Evolutionary conservation across 2,888 invertebrate species (phyloP), one percentile per base, ranked within the genome.

Genomic region (Galerucella nymphaeae): DNA sequence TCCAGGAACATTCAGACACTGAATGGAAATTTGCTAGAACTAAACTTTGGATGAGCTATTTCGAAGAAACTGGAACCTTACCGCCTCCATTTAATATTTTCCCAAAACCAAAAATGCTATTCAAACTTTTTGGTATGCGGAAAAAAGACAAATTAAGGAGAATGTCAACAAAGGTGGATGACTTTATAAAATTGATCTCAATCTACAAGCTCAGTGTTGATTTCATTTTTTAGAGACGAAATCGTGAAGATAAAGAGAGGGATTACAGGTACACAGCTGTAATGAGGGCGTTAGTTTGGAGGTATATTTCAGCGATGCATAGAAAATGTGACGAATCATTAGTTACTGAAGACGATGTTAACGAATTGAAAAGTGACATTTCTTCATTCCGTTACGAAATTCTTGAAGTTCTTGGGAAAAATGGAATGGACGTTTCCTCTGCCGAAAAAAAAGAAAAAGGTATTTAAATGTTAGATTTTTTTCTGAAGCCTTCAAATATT

Each of bases 1-100:
- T 82, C 45, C 67, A 97, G 97, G 93, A 96, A 89, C 95, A 96
- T 83, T 94, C 97, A 0, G 98, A 98, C 82, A 93, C 93, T 0
- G 98, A 98, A 87, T 98, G 98, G 98, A 98, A 98, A 87, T 98
- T 97, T 85, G 97, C 98, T 0, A 90, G 98, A 62, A 96, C 96
- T 0, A 94, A 95, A 80, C 88, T 98, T 3, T 98, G 98, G 97
- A 94, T 98, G 91, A 96, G 95, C 82, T 98, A 96, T 85, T 98
- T 98, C 84, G 97, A 97, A 83, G 95, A 94, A 82, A 93, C 93
- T 38, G 93, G 94, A 0, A 98, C 97, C 0, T 87, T 98, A 38
- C 97, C 98, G 0, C 93, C 97, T 0, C 98, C 98, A 0, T 98
- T 98, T 87, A 98, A 98, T 85, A 93, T 97, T 62, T 88, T 98